Conservation (phyloP, 1,140 invertebrate species). For the Drosophila nannoptera region DNA sequence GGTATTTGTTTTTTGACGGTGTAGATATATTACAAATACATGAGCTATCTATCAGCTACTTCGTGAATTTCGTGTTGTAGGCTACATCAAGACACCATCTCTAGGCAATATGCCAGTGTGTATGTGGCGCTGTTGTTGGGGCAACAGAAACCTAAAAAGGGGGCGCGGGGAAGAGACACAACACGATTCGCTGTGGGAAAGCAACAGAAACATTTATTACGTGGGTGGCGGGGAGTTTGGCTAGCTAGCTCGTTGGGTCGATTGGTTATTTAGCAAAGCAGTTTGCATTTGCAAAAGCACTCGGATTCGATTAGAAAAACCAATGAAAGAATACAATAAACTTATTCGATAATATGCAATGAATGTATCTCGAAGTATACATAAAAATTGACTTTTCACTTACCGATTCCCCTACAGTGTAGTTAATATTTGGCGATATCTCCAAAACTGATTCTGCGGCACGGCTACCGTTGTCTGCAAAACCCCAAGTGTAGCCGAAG, state of each 20-base stretch:
- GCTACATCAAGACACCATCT: constrained; percentile 26
- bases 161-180: constrained; percentile 44
- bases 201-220: constrained; percentile 66
- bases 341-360: constrained; percentile 38
- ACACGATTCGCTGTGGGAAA: constrained; percentile 73
- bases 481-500: constrained; percentile 78
- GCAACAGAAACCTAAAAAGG: constrained; percentile 30
- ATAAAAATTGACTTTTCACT: constrained; percentile 54
- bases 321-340: constrained; percentile 24
- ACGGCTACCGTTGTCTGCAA: constrained; percentile 76
- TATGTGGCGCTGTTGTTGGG: constrained; percentile 62
- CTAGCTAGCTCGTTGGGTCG: constrained; percentile 40
- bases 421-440: constrained; percentile 79
- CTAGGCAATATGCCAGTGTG: constrained; percentile 47
- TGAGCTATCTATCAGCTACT: background rate
- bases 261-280: constrained; percentile 60
- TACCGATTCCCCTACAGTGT: constrained; percentile 79
- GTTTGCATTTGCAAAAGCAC: constrained; percentile 65
- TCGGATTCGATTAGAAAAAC: constrained; percentile 36
- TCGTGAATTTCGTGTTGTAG: constrained; percentile 21
- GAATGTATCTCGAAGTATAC: constrained; percentile 48
- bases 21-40: background rate
- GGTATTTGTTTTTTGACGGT: background rate
- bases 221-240: constrained; percentile 36
- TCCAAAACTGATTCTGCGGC: constrained; percentile 77